phyloP scores from a whole-genome alignment of 2,888 invertebrate species.

The Hyppa rectilinea region DNA sequence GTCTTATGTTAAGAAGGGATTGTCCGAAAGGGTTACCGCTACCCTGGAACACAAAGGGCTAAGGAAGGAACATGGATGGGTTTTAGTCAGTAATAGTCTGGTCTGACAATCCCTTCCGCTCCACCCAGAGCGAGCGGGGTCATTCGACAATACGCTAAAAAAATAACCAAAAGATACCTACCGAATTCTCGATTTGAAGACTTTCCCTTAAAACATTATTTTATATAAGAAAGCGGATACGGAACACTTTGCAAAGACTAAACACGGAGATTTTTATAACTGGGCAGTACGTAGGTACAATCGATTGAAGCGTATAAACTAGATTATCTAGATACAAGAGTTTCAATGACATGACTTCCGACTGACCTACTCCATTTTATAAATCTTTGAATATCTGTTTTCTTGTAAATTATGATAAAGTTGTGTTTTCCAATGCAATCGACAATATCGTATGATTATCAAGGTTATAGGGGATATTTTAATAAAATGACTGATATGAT shows the following conservation, averaged over 20 bases:
- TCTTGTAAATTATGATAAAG: slow-evolving; percentile 33
- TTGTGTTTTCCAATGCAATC: background rate
- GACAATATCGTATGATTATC: background rate
- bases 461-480: slow-evolving; percentile 18
- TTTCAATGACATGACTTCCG: slow-evolving; percentile 44
- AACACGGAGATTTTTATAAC: background rate
- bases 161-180: no score
- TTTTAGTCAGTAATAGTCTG: no score
- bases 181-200: no score
- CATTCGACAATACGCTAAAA: no score
- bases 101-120: no score
- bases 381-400: slow-evolving; percentile 38
- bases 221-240: slow-evolving; percentile 1
- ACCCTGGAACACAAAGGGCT: no score
- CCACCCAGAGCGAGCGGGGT: no score
- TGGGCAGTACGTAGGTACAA: slow-evolving; percentile 11
- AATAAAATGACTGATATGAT: slow-evolving; percentile 9
- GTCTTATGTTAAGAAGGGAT: background rate
- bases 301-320: slow-evolving; percentile 38
- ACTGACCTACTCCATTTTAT: slow-evolving; percentile 47
- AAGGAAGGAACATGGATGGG: no score
- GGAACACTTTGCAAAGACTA: slow-evolving; percentile 12
- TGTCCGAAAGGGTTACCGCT: no score
- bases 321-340: slow-evolving; percentile 34
- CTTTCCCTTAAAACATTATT: background rate